Evolutionary conservation across 2,113 vertebrate species (phyloP).

Genomic region (Stomatorhinus ivindoensis): DNA sequence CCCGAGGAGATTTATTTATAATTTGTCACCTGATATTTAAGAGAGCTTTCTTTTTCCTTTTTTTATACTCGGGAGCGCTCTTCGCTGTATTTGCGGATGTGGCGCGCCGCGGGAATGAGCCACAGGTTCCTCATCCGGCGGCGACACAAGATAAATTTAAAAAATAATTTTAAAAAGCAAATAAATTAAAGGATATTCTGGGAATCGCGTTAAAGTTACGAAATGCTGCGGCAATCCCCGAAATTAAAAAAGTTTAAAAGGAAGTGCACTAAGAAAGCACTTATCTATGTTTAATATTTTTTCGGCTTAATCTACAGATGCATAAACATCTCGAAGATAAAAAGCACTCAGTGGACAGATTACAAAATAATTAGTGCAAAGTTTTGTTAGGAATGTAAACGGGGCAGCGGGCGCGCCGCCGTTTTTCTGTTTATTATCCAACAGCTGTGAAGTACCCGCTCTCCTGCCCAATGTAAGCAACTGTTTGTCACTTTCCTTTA

Average conservation of each 20-base stretch:
- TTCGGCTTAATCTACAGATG: slow-evolving; percentile 59
- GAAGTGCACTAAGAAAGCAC: slow-evolving; percentile 36
- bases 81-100: background rate
- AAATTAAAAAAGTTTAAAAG: slow-evolving; percentile 33
- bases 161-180: background rate
- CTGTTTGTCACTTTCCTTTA: slow-evolving; percentile 47
- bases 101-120: background rate
- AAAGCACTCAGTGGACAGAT: slow-evolving; percentile 62
- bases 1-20: slow-evolving; percentile 40
- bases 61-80: background rate
- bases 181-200: background rate
- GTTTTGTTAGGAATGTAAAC: slow-evolving; percentile 58
- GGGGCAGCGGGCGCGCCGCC: slow-evolving; percentile 33
- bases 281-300: slow-evolving; percentile 58
- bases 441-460: slow-evolving; percentile 48
- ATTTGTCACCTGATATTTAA: slow-evolving; percentile 47
- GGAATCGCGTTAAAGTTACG: slow-evolving; percentile 18
- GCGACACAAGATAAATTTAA: background rate
- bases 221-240: slow-evolving; percentile 24
- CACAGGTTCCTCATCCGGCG: background rate
- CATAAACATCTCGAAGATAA: slow-evolving; percentile 67
- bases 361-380: slow-evolving; percentile 59
- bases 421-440: slow-evolving; percentile 61
- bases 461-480: slow-evolving; percentile 41
- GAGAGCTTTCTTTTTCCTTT: slow-evolving; percentile 23